phyloP scores from a whole-genome alignment of 1,140 invertebrate species.

The Daktulosphaira vitifoliae region DNA sequence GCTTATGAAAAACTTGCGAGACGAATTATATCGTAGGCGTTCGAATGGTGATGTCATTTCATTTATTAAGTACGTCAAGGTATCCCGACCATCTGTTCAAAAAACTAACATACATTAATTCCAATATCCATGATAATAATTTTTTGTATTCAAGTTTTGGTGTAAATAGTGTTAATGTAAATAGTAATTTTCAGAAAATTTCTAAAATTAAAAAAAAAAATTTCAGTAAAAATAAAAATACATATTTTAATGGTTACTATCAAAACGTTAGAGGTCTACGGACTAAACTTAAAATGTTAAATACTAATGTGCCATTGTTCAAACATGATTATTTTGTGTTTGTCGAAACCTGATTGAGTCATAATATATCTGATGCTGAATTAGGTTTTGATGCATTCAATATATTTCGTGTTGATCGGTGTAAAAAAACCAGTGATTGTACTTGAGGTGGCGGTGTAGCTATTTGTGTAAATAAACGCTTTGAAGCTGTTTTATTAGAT shows the following conservation, averaged over 20 bases:
- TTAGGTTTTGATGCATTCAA: not conserved
- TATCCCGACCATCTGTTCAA: not conserved
- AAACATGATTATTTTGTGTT: not conserved
- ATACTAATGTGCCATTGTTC: not conserved
- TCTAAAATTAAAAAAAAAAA: not conserved
- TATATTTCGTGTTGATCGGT: not conserved
- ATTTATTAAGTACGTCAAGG: conserved; percentile 4
- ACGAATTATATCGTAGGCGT: not conserved
- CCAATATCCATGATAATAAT: no score
- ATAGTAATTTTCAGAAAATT: not conserved
- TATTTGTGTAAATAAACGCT: not conserved
- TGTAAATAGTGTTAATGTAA: not conserved
- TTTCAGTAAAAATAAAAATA: not conserved
- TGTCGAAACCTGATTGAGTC: not conserved
- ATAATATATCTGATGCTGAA: not conserved
- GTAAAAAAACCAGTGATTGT: not conserved
- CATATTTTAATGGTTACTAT: not conserved
- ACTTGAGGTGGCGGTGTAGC: not conserved
- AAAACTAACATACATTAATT: conserved; percentile 11
- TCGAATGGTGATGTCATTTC: not conserved
- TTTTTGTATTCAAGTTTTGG: no score
- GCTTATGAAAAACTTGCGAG: not conserved
- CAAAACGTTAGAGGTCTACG: not conserved
- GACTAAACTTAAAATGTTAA: not conserved
- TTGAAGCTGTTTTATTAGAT: not conserved